Evolutionary conservation across 2,113 vertebrate genomes (phyloP).

Genomic region (Guaruba guarouba): DNA sequence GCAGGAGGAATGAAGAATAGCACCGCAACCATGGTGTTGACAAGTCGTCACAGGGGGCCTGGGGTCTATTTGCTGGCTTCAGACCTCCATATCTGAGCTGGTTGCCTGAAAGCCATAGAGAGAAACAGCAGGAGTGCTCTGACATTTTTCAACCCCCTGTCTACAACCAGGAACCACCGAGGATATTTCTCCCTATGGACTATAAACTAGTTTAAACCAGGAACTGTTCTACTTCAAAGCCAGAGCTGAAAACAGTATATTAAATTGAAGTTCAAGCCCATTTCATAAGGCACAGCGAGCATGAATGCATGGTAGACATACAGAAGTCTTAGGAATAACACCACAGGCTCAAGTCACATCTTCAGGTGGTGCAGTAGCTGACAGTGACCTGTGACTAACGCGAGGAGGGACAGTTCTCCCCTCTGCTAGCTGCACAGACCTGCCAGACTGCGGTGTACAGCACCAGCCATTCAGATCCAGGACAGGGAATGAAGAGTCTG

Average conservation of each 20-base stretch:
- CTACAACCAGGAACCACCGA: background rate
- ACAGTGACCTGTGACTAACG: background rate
- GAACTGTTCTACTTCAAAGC: background rate
- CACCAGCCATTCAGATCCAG: background rate
- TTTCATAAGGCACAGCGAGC: background rate
- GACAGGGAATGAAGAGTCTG: background rate
- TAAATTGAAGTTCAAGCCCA: background rate
- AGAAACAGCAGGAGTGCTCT: background rate
- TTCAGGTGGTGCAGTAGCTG: background rate
- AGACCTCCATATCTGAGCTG: background rate
- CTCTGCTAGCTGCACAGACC: background rate
- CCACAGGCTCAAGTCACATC: background rate
- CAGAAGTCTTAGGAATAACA: background rate
- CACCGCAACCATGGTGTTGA: background rate
- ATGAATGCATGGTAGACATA: background rate
- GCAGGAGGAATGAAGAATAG: background rate
- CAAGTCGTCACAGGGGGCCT: background rate
- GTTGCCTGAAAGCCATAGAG: background rate
- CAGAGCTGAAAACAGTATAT: background rate
- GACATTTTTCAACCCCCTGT: too few species aligned
- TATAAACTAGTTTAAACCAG: background rate
- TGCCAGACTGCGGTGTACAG: too few species aligned
- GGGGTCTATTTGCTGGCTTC: background rate
- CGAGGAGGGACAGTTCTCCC: background rate
- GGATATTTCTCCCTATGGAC: background rate